A percentile compares a stretch with the other conserved stretches of the same genome.
Evolutionary conservation across 2,113 vertebrate genomes (phyloP).

Genomic region (Cololabis saira): DNA sequence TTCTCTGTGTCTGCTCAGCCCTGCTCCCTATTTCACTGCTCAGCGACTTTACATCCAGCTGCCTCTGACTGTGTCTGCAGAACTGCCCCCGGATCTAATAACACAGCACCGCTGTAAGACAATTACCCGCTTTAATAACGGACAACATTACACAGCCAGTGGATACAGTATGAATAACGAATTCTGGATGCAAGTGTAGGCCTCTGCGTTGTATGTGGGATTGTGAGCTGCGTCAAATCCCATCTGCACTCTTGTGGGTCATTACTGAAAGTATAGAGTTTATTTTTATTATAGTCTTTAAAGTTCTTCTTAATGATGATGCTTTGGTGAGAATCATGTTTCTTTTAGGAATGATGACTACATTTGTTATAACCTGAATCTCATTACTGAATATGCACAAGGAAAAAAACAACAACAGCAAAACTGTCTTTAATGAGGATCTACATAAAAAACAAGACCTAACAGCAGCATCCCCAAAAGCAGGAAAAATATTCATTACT

Average conservation of each 20-base stretch:
- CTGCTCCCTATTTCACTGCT: slow-evolving; percentile 77
- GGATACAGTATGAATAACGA: slow-evolving; percentile 74
- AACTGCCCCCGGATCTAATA: slow-evolving; percentile 75
- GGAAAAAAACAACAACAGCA: slow-evolving; percentile 33
- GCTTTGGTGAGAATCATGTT: slow-evolving; percentile 41
- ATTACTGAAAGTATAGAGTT: slow-evolving; percentile 56
- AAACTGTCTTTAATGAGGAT: slow-evolving; percentile 14
- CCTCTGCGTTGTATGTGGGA: slow-evolving; percentile 14
- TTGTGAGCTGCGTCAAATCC: slow-evolving; percentile 45
- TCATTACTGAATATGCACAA: slow-evolving; percentile 31
- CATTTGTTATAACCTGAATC: slow-evolving; percentile 39
- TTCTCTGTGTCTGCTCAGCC: slow-evolving; percentile 67
- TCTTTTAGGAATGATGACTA: slow-evolving; percentile 35
- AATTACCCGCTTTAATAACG: slow-evolving; percentile 80
- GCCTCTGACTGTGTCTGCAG: slow-evolving; percentile 62
- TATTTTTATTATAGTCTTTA: slow-evolving; percentile 63
- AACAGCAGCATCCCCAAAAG: slow-evolving; percentile 23
- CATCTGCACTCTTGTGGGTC: slow-evolving; percentile 62
- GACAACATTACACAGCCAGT: slow-evolving; percentile 71
- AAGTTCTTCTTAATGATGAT: slow-evolving; percentile 48
- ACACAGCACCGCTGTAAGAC: slow-evolving; percentile 67
- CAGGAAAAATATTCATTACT: slow-evolving; percentile 39
- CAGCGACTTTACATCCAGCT: slow-evolving; percentile 78
- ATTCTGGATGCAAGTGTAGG: slow-evolving; percentile 43
- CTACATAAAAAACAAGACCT: slow-evolving; percentile 36